Conservation (phyloP, 1,140 invertebrate species). For the Cydia splendana region DNA sequence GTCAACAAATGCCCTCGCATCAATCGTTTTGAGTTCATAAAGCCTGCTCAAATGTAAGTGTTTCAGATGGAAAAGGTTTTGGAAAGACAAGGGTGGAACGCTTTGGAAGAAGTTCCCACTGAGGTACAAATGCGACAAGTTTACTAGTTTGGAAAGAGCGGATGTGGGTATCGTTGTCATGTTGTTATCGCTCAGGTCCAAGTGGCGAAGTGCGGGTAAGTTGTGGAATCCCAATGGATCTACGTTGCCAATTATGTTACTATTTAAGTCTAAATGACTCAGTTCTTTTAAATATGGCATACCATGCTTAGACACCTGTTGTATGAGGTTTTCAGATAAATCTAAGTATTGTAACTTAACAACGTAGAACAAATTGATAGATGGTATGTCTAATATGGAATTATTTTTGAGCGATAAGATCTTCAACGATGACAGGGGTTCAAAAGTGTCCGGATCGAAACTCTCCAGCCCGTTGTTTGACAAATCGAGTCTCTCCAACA, state of each 20-base stretch:
- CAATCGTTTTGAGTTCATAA: conserved; percentile 83
- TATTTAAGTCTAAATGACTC: conserved; percentile 83
- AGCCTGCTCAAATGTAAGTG: conserved; percentile 86
- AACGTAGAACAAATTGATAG: conserved; percentile 83
- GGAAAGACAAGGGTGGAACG: conserved; percentile 87
- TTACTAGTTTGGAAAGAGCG: conserved; percentile 86
- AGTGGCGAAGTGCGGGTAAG: conserved; percentile 83
- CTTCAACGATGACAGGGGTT: conserved; percentile 84
- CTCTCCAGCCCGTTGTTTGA: conserved; percentile 88
- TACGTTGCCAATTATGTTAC: conserved; percentile 86
- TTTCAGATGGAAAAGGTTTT: conserved; percentile 88
- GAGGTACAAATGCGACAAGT: conserved; percentile 86
- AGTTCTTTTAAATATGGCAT: conserved; percentile 85
- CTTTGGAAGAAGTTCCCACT: conserved; percentile 87
- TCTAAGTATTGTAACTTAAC: conserved; percentile 84
- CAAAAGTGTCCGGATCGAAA: conserved; percentile 85
- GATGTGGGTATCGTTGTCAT: conserved; percentile 88
- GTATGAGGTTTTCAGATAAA: conserved; percentile 86
- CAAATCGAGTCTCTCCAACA: conserved; percentile 86
- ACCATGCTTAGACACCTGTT: conserved; percentile 83
- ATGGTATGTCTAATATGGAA: conserved; percentile 87
- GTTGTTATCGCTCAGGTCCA: conserved; percentile 91
- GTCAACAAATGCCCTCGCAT: conserved; percentile 89
- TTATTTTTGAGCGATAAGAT: conserved; percentile 87
- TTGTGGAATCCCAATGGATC: conserved; percentile 85